Base-by-base conservation (phyloP, 1,140 invertebrate genomes). In the Drosophila repleta region DNA sequence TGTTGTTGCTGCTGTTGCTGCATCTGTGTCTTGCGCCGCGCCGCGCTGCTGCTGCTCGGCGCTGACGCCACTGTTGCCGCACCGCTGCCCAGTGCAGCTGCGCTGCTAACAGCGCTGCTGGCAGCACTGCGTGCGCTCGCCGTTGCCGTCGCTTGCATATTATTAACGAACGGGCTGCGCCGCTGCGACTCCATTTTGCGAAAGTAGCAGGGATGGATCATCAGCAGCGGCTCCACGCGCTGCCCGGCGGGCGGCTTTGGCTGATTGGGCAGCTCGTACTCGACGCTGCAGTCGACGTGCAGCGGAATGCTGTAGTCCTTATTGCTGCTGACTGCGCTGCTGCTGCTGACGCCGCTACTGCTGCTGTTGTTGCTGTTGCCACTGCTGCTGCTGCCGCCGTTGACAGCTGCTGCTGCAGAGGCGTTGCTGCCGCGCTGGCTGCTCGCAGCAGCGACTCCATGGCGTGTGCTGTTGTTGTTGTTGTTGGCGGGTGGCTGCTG, bases 141-240 rank as follows among this genome's bases (percentile, higher is more conserved):
- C 24, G 45, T 45, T 37, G 81, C 77, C 15, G 92, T 91, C 45
- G 91, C 90, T 67, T 92, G 91, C 64, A 95, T 92, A 90, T 95
- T 95, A 91, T 95, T 95, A 20, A 95, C 94, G 91, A 96, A 96
- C 15, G 95, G 95, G 88, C 95, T 95, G 53, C 95, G 93, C 67
- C 95, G 93, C 85, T 96, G 95, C 70, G 94, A 95, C 87, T 96
- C 95, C 90, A 96, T 95, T 91, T 96, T 95, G 63, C 95, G 93
- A 92, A 96, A 96, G 91, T 96, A 96, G 79, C 95, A 96, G n/a
- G 96, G 96, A 93, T 96, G 96, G 90, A 96, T 96, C 95, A 96
- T 96, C 53, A 96, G 93, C 75, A 96, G 93, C 20, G 96, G 96
- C 88, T 96, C 96, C 74, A 94, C 94, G 61, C 94, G 93, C 68